Conservation (phyloP, 2,888 invertebrate species). For the Amiota communis region DNA sequence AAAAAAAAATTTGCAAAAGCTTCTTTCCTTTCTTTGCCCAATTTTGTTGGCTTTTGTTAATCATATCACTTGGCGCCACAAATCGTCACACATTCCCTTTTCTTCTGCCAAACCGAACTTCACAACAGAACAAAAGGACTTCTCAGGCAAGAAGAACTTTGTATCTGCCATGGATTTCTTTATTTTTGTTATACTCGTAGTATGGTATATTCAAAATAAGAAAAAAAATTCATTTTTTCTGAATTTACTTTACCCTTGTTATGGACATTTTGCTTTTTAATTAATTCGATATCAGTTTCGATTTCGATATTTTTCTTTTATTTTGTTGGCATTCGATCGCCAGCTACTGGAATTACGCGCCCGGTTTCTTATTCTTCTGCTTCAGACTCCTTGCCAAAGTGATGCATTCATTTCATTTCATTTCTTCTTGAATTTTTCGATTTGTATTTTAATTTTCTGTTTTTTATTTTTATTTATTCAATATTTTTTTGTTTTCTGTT, state of each 20-base stretch:
- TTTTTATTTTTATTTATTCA: conserved; percentile 8
- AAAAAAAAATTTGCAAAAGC: too few relatives aligned
- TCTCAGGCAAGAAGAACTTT: background rate
- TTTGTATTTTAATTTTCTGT: background rate
- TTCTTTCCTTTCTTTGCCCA: too few relatives aligned
- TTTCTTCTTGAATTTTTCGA: background rate
- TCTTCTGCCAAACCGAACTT: background rate
- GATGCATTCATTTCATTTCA: background rate
- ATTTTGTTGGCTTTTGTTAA: conserved; percentile 8
- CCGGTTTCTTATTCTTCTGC: background rate
- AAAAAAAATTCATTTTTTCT: background rate
- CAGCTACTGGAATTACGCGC: conserved; percentile 57
- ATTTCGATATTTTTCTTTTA: conserved; percentile 20
- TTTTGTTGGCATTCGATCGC: conserved; percentile 33
- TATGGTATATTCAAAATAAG: background rate
- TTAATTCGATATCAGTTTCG: conserved; percentile 61
- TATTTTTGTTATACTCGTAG: conserved; percentile 14
- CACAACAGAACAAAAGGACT: conserved; percentile 5
- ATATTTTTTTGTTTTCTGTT: background rate
- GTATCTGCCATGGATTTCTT: conserved; percentile 5
- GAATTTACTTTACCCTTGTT: background rate
- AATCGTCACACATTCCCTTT: conserved; percentile 13
- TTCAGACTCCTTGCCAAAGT: background rate
- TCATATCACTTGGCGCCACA: conserved; percentile 65
- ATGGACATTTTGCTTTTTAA: conserved; percentile 48